phyloP scores from a whole-genome alignment of 2,113 vertebrate genomes.

The Gavia stellata region DNA sequence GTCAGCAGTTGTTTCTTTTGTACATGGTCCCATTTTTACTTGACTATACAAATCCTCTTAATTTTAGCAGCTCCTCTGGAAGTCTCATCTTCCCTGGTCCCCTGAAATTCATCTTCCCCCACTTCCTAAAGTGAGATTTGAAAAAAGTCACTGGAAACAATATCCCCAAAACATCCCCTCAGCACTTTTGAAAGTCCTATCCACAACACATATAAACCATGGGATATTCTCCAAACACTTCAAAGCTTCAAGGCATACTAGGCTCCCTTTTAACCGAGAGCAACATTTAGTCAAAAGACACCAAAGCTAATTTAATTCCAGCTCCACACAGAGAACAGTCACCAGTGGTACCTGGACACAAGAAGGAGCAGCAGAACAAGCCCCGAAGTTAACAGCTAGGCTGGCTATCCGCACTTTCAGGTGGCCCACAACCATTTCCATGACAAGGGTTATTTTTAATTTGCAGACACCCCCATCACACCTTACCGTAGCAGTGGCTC shows the following conservation, averaged over 20 bases:
- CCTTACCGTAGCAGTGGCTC: neutral
- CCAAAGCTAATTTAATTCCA: neutral
- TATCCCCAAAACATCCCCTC: neutral
- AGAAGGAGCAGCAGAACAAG: neutral
- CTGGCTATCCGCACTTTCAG: neutral
- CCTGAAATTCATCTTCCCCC: slow-evolving; percentile 7
- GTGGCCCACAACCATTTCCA: neutral
- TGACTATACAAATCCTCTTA: slow-evolving; percentile 44
- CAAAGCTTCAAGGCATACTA: neutral
- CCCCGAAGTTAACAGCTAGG: neutral
- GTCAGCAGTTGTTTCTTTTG: slow-evolving; percentile 52
- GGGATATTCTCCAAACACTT: neutral
- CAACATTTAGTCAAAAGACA: neutral
- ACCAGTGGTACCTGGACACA: neutral
- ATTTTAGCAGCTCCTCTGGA: slow-evolving; percentile 34
- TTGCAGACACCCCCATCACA: neutral
- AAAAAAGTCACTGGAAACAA: neutral
- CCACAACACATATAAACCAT: neutral
- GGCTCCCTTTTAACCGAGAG: neutral
- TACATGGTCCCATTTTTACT: neutral
- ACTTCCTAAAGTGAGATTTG: neutral
- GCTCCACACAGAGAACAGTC: neutral
- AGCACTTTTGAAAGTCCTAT: neutral
- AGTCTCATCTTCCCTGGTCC: slow-evolving; percentile 37
- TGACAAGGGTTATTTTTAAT: neutral